phyloP scores from a whole-genome alignment of 2,888 invertebrate genomes.

The Lycaena phlaeas region DNA sequence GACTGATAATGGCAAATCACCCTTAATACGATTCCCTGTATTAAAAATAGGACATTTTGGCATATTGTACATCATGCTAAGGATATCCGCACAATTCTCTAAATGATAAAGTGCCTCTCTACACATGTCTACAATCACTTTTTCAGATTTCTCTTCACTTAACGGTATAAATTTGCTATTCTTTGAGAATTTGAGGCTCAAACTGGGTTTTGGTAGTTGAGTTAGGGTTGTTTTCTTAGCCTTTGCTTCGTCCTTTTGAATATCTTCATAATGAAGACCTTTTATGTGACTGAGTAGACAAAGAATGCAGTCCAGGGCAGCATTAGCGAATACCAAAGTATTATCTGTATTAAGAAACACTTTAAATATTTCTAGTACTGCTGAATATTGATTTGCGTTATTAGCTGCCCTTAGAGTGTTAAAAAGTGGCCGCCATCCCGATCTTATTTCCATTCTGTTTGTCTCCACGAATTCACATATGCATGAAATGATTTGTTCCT shows the following conservation, averaged over 20 bases:
- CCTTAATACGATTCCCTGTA: conserved; percentile 87
- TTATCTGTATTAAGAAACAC: conserved; percentile 95
- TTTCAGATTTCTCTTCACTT: conserved; percentile 60
- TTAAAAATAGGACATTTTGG: conserved; percentile 95
- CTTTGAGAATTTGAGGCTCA: conserved; percentile 57
- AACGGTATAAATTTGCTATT: conserved; percentile 63
- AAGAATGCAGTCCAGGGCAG: conserved; percentile 93
- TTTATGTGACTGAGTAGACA: conserved; percentile 86
- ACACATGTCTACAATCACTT: conserved; percentile 74
- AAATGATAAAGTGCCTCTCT: conserved; percentile 88
- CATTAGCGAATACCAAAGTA: conserved; percentile 93
- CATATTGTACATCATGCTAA: conserved; percentile 95
- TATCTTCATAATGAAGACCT: conserved; percentile 76
- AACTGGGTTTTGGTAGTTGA: conserved; percentile 46
- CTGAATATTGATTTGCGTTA: conserved; percentile 80
- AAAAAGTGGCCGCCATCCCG: conserved; percentile 97
- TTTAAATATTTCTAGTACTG: conserved; percentile 91
- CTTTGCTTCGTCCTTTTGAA: conserved; percentile 57
- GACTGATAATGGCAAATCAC: conserved; percentile 82
- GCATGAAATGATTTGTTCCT: conserved; percentile 93
- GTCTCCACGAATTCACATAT: conserved; percentile 97
- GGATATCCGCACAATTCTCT: conserved; percentile 87
- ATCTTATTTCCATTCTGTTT: conserved; percentile 92
- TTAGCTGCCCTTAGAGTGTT: conserved; percentile 92
- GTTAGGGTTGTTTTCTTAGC: conserved; percentile 42